Percentiles rank a stretch among this genome's conserved stretches.
phyloP scores from a whole-genome alignment of 1,140 invertebrate species.

The Lepidurus apus region DNA sequence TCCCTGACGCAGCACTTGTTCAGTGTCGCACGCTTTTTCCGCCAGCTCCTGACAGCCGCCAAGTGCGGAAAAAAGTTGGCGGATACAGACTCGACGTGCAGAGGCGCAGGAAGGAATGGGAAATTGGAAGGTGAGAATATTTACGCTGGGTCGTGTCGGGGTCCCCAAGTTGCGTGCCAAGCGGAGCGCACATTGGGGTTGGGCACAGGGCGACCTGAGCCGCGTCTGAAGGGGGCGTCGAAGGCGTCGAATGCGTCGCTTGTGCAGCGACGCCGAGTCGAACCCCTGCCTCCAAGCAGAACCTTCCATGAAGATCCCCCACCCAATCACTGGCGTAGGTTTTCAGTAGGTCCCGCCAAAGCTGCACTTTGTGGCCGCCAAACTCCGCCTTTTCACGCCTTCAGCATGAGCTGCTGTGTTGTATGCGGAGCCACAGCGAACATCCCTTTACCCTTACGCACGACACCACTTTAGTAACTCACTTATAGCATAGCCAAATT shows the following conservation, averaged over 20 bases:
- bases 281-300: background rate
- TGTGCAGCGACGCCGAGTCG: background rate
- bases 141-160: no score
- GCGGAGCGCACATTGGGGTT: background rate
- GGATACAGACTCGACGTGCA: no score
- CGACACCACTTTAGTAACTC: slow-evolving; percentile 19
- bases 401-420: slow-evolving; percentile 18
- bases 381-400: slow-evolving; percentile 10
- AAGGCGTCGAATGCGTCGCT: slow-evolving; percentile 4
- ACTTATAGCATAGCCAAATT: slow-evolving; percentile 4
- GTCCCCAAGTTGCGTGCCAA: no score
- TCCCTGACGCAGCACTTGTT: no score
- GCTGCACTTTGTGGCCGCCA: background rate
- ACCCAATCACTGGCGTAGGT: background rate
- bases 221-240: background rate
- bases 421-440: background rate
- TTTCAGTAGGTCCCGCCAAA: background rate
- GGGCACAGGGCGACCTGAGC: background rate
- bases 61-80: no score
- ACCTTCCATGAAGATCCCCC: background rate
- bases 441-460: slow-evolving; percentile 11
- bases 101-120: no score
- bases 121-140: no score
- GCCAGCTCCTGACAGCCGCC: no score
- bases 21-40: no score